Evolutionary conservation across 1,140 invertebrate genomes (phyloP), one percentile per base, ranked within the genome.

Genomic region (Saccostrea echinata): DNA sequence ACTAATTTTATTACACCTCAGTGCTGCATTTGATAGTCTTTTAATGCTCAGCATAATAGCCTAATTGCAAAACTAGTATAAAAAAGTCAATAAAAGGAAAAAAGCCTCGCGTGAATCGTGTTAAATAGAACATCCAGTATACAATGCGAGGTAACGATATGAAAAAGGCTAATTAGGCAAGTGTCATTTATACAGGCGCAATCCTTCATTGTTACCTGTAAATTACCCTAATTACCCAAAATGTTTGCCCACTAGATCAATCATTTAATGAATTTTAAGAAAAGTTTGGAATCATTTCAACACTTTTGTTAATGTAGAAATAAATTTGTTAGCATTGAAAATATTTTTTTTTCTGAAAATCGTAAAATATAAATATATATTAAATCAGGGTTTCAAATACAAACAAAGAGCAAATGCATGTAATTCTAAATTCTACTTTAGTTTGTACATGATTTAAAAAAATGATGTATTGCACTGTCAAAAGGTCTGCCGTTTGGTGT

Each of bases 51-150:
- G 13, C 16, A 76, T 76, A 76, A 76, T 76, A 76, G 27, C 68
- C 13, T 76, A 76, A 76, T 76, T 76, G 68, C 68, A 76, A 76
- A 76, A 76, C 68, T 76, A 76, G 68, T 76, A 76, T 76, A 76
- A 76, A 76, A 76, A 76, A 76, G 68, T 76, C 68, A 76, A 76
- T 76, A 76, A 76, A 76, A 76, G 30, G 27, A 27, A 27, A 12
- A 76, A 76, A 76, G 30, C 30, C 24, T 76, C 8, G 68, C 68
- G 68, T 76, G 68, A 30, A 76, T 76, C 24, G 24, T 76, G 24
- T 27, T 76, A 30, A 76, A 76, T 76, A 76, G 24, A 76, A 13
- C 13, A 27, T 12, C 11, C 30, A 30, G 68, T 16, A 76, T 30
- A 76, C 68, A 76, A 76, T 76, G 68, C 33, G 68, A 76, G 68